A percentile compares a stretch with the other conserved stretches of the same genome.
phyloP scores from a whole-genome alignment of 1,140 invertebrate genomes.

The Schlechtendalia chinensis region DNA sequence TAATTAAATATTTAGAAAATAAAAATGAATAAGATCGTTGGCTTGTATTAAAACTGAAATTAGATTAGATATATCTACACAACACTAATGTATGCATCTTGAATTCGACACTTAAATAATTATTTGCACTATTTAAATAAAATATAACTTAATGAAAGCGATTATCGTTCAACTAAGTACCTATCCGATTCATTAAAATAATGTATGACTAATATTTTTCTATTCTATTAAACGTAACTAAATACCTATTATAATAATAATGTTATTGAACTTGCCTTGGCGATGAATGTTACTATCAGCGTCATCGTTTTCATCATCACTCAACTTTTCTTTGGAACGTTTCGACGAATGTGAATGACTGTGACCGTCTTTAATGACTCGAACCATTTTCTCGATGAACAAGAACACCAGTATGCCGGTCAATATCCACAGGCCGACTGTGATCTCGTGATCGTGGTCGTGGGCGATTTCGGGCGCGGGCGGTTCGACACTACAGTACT shows the following conservation, averaged over 20 bases:
- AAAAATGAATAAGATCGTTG: too few species aligned
- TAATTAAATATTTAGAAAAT: too few species aligned
- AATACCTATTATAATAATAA: too few species aligned
- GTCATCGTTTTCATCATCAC: slow-evolving; percentile 29
- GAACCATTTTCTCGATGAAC: slow-evolving; percentile 87
- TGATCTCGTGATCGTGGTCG: slow-evolving; percentile 72
- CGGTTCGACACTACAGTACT: slow-evolving; percentile 58
- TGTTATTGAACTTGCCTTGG: neutral
- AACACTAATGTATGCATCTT: too few species aligned
- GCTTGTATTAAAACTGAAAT: neutral
- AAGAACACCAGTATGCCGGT: slow-evolving; percentile 89
- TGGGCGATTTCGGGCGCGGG: slow-evolving; percentile 56
- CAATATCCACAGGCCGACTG: slow-evolving; percentile 84
- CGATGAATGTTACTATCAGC: neutral
- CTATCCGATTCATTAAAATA: too few species aligned
- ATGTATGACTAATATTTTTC: too few species aligned
- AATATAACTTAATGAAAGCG: too few species aligned
- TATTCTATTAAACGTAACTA: too few species aligned
- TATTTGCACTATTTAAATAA: too few species aligned
- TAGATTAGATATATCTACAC: neutral
- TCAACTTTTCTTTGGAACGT: slow-evolving; percentile 20
- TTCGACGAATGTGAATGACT: slow-evolving; percentile 58
- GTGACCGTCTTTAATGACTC: slow-evolving; percentile 81
- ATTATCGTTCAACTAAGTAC: too few species aligned
- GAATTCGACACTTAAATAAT: too few species aligned